Base-by-base conservation (phyloP, 1,140 invertebrate species). In the Stegodyphus mimosarum region DNA sequence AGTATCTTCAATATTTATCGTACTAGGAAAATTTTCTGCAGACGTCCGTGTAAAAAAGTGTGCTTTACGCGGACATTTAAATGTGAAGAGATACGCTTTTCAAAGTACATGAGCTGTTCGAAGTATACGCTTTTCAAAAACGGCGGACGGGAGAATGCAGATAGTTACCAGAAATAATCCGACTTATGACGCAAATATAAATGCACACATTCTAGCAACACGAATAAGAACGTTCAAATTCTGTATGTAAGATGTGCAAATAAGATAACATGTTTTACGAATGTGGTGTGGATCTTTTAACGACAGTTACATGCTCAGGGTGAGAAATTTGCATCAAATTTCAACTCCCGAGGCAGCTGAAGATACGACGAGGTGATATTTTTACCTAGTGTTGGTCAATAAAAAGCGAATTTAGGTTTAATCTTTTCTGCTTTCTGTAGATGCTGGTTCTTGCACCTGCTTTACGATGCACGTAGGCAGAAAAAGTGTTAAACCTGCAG, bases 271-370 rank as follows among this genome's bases (percentile, higher is more conserved):
- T 50, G 6, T 17, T 50, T 49, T 18, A 60, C 67, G 11, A 80
- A 80, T 71, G 67, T 50, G 33, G 64, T 69, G 64, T 5, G 49
- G 18, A 79, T 7, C 67, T 13, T 53, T 80, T 80, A 80, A 80
- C 77, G 77, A 33, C 64, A 48, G 77, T 60, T 18, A 18, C 49
- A 10, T n/a, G 18, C n/a, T 52, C 13, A 50, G 64, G 67, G 66
- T 71, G 67, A 71, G 50, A 71, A 80, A 80, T 80, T 80, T 80
- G 77, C 77, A 80, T 80, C 51, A 13, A 69, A 78, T 78, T 69
- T 78, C 64, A 52, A 52, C 77, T 11, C 49, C 51, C n/a, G 18
- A 10, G 51, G 52, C 77, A 80, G 77, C 67, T 80, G 77, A 60
- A 49, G 64, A 80, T 10, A 80, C 67, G 10, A 64, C 49, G 11